Evolutionary conservation across 2,888 invertebrate species (phyloP), one percentile per base, ranked within the genome.

Genomic region (Mythimna albipuncta): DNA sequence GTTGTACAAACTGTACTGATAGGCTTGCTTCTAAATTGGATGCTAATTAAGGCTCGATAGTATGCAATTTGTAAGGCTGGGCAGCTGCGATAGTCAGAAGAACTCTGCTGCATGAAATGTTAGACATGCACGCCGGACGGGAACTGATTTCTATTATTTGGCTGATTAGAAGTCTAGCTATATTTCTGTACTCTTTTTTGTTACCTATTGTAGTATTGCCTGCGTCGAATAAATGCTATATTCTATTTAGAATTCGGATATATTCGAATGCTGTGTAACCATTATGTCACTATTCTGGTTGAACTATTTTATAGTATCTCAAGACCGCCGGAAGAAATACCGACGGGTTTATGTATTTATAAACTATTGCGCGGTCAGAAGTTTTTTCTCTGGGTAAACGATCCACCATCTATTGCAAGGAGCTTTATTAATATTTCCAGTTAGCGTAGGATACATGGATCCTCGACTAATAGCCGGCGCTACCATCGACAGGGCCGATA

Each of bases 31-130:
- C n/a, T 69, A 65, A 54, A 47, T 63, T 62, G 21, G n/a, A 50
- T 58, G 38, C 35, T 77, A 69, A 77, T 77, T 69, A 77, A 47
- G 13, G 13, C 16, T 21, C 16, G 61, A 77, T 75, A 21, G 50
- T 16, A 19, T 52, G 47, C 59, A 76, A 64, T 76, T 75, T 79
- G 75, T 78, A 63, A 35, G 38, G 47, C 21, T 16, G 19, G n/a
- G 59, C 6, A 26, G 65, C 16, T 11, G 47, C 16, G 58, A 54
- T 59, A 64, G 11, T 19, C 0, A 21, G 26, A 21, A 57, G 41
- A 74, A 13, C 38, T 13, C 41, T 41, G 16, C 10, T 50, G 26
- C 35, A 38, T 44, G 21, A 19, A 57, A 41, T 32, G 6, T 61
- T 47, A 13, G 6, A 32, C 6, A 26, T 13, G 16, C 13, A 13